Evolutionary conservation across 1,140 invertebrate species (phyloP), one percentile per base, ranked within the genome.

Genomic region (Ptiloglossa arizonensis): DNA sequence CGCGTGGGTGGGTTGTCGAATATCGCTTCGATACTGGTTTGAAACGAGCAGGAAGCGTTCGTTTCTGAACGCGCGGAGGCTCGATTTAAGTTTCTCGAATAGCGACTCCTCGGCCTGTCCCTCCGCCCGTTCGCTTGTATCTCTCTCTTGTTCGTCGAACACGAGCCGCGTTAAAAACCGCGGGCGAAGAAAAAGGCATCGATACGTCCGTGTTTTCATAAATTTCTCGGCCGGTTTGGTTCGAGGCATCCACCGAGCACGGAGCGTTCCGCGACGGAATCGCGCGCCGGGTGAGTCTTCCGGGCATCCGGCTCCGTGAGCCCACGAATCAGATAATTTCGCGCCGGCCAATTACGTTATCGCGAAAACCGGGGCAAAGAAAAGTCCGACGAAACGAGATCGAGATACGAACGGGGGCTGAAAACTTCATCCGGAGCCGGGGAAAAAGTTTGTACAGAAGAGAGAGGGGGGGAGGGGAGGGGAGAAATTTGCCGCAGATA

Each of bases 251-350:
- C n/a, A n/a, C n/a, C n/a, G n/a, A n/a, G n/a, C n/a, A n/a, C n/a
- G n/a, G n/a, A n/a, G n/a, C 50, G 29, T 6, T 41, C n/a, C 50
- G 59, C n/a, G 27, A n/a, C 19, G n/a, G n/a, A 52, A 24, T 35
- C 32, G 32, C 32, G 32, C 32, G 32, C 32, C 41, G 8, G 13
- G 41, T 0, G 6, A 46, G 50, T 82, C 66, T 78, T 83, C 70
- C 71, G 74, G 50, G 48, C 79, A 62, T 60, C 66, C 44, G 56
- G 63, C 72, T 70, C 35, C 76, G 81, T 79, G 77, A 80, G 81
- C 69, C 15, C 63, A 72, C 79, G 57, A 86, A 88, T 88, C 83
- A 87, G 86, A 87, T 88, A 87, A 88, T 87, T 87, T 83, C 77
- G 67, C 60, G 83, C 50, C n/a, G n/a, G 68, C 75, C 85, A 88